phyloP scores from a whole-genome alignment of 2,797 vertebrate species.

The Antrozous pallidus region DNA sequence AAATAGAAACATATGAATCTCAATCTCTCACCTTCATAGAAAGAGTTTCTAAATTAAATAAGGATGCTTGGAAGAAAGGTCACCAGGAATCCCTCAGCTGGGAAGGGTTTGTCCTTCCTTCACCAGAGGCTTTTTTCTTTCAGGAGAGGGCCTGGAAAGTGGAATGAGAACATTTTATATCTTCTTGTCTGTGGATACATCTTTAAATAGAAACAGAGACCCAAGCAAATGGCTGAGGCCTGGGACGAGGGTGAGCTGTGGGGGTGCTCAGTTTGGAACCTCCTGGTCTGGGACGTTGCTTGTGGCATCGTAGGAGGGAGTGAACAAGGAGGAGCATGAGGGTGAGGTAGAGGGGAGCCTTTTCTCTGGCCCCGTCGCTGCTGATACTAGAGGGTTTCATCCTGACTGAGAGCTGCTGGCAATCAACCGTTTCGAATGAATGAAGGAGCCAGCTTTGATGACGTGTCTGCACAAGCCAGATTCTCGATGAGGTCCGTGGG shows the following conservation, averaged over 20 bases:
- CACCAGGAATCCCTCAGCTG: neutral
- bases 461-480: fast-evolving
- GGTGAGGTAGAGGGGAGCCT: neutral
- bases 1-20: neutral
- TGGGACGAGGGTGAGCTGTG: no score
- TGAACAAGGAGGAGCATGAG: neutral
- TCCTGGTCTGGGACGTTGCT: neutral
- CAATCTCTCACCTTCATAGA: neutral
- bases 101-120: neutral
- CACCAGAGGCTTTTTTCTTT: neutral
- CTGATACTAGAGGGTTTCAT: no score
- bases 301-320: neutral
- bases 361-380: fast-evolving
- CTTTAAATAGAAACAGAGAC: neutral
- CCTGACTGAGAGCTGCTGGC: fast-evolving
- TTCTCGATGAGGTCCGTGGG: fast-evolving
- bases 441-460: fast-evolving
- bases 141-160: neutral
- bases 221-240: neutral
- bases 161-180: fast-evolving
- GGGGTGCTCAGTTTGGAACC: neutral
- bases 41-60: neutral
- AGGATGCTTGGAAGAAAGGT: neutral
- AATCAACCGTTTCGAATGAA: neutral
- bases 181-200: neutral